Base-by-base conservation (phyloP, 2,888 invertebrate genomes). In the Agrochola lota region DNA sequence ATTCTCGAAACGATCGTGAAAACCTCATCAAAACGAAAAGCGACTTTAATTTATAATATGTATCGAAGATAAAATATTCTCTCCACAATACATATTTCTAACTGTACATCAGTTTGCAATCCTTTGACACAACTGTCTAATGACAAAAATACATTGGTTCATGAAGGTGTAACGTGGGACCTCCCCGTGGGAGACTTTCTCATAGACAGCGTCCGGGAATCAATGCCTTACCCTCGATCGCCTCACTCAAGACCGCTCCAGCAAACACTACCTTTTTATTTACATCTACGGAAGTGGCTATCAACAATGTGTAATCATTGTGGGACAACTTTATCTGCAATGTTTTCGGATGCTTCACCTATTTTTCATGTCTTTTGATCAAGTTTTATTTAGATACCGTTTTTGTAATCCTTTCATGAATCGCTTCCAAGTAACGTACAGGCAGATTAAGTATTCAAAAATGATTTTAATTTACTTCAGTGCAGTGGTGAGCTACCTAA, bases 111-210 rank as follows among this genome's bases (percentile, higher is more conserved):
- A 82, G 68, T 69, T 81, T 75, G 71, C 77, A 83, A 85, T 75
- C 72, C 75, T 81, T 85, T 78, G 59, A 49, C 64, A 77, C 62
- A 69, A 74, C 62, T 73, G 63, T 76, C 43, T 74, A 52, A 60
- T 66, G 69, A 71, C 63, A 79, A 77, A 81, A 71, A 70, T 59
- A 78, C 71, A 78, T 71, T 83, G 71, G 63, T 76, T 71, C 73
- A n/a, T 63, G 81, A 67, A 82, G 78, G 83, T 75, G 75, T 74
- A 85, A 87, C 94, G 95, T 94, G 94, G 87, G 94, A 94, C 90
- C 92, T 90, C 91, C 92, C 87, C 86, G 81, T 68, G 68, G 49
- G 84, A 79, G 74, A 87, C 88, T 90, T 94, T 94, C 94, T 92
- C 94, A 94, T 93, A 89, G 87, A 89, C 89, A 89, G 82, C 80